phyloP scores from a whole-genome alignment of 2,888 invertebrate species.

The Quadriops clusia region DNA sequence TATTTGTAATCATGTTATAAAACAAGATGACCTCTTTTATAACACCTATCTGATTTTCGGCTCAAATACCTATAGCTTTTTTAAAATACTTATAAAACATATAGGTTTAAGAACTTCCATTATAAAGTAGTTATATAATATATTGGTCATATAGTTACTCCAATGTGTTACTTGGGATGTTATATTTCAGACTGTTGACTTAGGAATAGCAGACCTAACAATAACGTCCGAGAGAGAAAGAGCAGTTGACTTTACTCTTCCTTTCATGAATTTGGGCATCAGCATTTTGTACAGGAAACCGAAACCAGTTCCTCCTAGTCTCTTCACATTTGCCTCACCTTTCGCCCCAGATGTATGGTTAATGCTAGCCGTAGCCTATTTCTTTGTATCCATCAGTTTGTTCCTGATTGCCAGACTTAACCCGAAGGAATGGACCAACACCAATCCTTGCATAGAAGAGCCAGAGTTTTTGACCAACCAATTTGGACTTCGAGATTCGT shows the following conservation, averaged over 20 bases:
- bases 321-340: slow-evolving; percentile 88
- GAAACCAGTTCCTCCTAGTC: slow-evolving; percentile 68
- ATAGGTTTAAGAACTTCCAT: too few relatives aligned
- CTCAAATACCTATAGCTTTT: too few relatives aligned
- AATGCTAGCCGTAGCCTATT: slow-evolving; percentile 68
- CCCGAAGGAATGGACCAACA: slow-evolving; percentile 82
- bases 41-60: too few relatives aligned
- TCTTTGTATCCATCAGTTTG: slow-evolving; percentile 66
- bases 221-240: slow-evolving; percentile 79
- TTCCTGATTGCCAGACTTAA: slow-evolving; percentile 71
- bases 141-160: too few relatives aligned
- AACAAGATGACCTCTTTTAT: too few relatives aligned
- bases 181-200: slow-evolving; percentile 62
- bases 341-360: slow-evolving; percentile 79
- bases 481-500: slow-evolving; percentile 68
- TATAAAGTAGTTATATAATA: too few relatives aligned
- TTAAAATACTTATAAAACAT: too few relatives aligned
- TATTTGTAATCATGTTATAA: too few relatives aligned
- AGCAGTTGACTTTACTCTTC: slow-evolving; percentile 89
- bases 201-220: slow-evolving; percentile 86
- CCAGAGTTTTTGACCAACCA: slow-evolving; percentile 75
- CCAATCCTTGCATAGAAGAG: slow-evolving; percentile 74
- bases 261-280: slow-evolving; percentile 91
- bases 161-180: too few relatives aligned
- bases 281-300: slow-evolving; percentile 85